Conservation (phyloP, 64 coral and sea anemone genomes). For the Orbicella faveolata region DNA sequence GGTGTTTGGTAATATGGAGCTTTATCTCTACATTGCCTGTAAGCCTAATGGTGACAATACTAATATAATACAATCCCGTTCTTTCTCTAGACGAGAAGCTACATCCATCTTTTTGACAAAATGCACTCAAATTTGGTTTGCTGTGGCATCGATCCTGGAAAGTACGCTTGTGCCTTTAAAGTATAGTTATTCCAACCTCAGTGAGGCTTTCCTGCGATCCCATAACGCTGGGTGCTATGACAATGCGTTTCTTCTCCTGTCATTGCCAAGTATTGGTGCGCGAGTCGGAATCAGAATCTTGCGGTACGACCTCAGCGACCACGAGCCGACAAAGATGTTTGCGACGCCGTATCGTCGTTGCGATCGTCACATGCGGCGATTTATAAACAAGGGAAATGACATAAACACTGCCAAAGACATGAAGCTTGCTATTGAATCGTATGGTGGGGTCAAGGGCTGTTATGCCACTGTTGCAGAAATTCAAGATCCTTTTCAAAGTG, state of each 20-base stretch:
- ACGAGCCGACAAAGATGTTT: slow-evolving; percentile 34
- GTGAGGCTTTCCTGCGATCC: slow-evolving; percentile 23
- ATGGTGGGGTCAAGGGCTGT: slow-evolving; percentile 50
- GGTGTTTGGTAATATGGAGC: not conserved
- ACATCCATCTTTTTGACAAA: slow-evolving; percentile 4
- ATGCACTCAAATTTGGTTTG: not conserved
- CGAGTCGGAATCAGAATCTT: slow-evolving; percentile 7
- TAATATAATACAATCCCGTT: not conserved
- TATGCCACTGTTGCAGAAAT: slow-evolving; percentile 16
- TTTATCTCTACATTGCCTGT: not conserved
- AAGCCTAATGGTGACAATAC: slow-evolving; percentile 14
- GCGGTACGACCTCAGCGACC: slow-evolving; percentile 44
- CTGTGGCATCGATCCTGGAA: slow-evolving; percentile 29
- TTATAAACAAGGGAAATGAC: slow-evolving; percentile 11
- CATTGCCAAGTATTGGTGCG: slow-evolving; percentile 29
- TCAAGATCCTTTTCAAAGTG: slow-evolving; percentile 7
- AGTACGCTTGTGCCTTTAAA: not conserved
- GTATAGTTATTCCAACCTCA: not conserved
- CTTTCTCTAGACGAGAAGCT: not conserved
- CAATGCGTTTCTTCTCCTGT: slow-evolving; percentile 16
- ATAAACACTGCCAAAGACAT: slow-evolving; percentile 1
- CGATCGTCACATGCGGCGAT: slow-evolving; percentile 12
- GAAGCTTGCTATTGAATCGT: slow-evolving; percentile 52
- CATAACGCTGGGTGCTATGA: slow-evolving; percentile 54
- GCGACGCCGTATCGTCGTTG: too few species aligned